Percentiles rank a stretch among this genome's conserved stretches.
phyloP scores from a whole-genome alignment of 2,797 vertebrate species.

The Phoeniculus purpureus region DNA sequence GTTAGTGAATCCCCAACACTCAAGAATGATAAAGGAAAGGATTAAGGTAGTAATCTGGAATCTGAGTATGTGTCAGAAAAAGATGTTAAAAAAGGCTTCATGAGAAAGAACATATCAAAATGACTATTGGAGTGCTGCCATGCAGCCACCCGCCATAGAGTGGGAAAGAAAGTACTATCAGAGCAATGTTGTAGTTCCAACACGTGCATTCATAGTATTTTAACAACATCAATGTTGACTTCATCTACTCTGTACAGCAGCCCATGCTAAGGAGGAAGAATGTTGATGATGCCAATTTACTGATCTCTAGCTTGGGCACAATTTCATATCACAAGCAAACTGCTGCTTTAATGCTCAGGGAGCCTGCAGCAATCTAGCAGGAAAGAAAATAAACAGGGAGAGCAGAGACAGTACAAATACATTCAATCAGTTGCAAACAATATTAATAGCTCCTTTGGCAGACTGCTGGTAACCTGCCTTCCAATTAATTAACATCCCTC shows the following conservation, averaged over 20 bases:
- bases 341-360: background rate
- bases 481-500: background rate
- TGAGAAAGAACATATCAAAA: background rate
- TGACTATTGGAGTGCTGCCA: background rate
- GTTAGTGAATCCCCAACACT: background rate
- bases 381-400: background rate
- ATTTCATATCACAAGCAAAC: background rate
- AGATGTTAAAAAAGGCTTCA: background rate
- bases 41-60: background rate
- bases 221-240: background rate
- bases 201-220: background rate
- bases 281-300: background rate
- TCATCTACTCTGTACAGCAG: background rate
- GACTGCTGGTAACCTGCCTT: background rate
- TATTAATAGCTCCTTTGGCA: background rate
- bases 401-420: background rate
- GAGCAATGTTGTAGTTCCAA: fast-evolving
- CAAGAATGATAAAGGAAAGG: background rate
- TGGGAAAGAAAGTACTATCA: fast-evolving
- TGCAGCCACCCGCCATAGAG: background rate
- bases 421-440: background rate
- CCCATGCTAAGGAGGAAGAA: background rate
- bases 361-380: background rate
- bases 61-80: background rate
- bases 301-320: background rate